Evolutionary conservation across 1,140 invertebrate genomes (phyloP), one percentile per base, ranked within the genome.

Genomic region (Metaphire vulgaris): DNA sequence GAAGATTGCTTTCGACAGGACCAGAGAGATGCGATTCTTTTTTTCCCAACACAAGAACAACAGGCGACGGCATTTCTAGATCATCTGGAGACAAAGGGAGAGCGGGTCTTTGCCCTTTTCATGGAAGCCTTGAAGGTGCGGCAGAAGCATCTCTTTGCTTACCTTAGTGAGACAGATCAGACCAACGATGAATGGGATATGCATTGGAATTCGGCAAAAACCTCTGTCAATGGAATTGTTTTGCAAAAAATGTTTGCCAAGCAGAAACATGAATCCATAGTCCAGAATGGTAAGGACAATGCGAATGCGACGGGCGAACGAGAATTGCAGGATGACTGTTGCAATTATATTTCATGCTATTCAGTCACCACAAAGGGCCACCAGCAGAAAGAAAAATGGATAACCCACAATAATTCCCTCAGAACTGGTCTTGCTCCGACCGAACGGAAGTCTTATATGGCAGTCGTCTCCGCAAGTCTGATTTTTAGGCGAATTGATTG

Each of bases 61-160:
- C 41, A 21, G 41, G 41, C 21, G 6, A 21, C 41, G 21, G 21
- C 41, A 21, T 56, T 56, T 21, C 41, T 56, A 6, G 41, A 56
- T 56, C 41, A 56, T 56, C 21, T 56, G 41, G 41, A 56, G 41
- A 12, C 41, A 56, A 6, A 21, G 41, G 74, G 72, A 1, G 73
- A 75, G 16, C 16, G 69, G 1, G 56, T 69, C 21, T 78, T 78
- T 68, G 33, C 15, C 1, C 30, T 74, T 16, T 78, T 78, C 69
- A 69, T 75, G 74, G 77, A 78, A 26, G 34, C 56, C 2, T 28
- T 78, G 66, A 68, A 34, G 56, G 77, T 71, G 28, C 33, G 69
- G 14, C 34, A 78, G 30, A 78, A 75, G 33, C 68, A 74, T 30
- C 14, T 78, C 21, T 67, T 71, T 67, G 33, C 68, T 1, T 30